phyloP scores from a whole-genome alignment of 2,113 vertebrate species.

The Gracilinanus agilis region DNA sequence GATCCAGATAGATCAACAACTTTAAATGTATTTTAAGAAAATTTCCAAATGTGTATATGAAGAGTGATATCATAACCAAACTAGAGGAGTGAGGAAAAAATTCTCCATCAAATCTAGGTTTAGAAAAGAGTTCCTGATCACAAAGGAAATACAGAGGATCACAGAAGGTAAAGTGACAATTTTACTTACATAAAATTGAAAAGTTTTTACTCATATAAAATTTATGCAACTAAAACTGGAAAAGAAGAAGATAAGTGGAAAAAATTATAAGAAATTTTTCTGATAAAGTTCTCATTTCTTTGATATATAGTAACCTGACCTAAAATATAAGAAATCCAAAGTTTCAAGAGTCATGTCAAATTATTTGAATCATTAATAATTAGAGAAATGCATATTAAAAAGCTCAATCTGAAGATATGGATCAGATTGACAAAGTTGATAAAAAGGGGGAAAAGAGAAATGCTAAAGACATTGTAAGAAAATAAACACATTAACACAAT shows the following conservation, averaged over 20 bases:
- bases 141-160: not conserved
- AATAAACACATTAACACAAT: too few relatives aligned
- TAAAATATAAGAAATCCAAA: not conserved
- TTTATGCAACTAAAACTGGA: not conserved
- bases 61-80: not conserved
- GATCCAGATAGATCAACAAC: too few relatives aligned
- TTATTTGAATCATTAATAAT: too few relatives aligned
- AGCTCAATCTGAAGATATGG: too few relatives aligned
- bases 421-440: too few relatives aligned
- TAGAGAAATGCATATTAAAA: too few relatives aligned
- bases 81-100: not conserved
- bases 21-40: too few relatives aligned
- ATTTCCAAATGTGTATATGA: not conserved
- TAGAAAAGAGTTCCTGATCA: not conserved
- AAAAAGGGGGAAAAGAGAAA: too few relatives aligned
- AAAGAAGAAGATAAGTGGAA: not conserved
- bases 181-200: not conserved
- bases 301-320: not conserved
- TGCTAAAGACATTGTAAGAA: too few relatives aligned
- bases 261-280: not conserved
- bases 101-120: not conserved
- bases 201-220: not conserved
- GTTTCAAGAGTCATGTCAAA: too few relatives aligned
- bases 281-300: not conserved
- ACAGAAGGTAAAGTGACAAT: not conserved